phyloP scores from a whole-genome alignment of 2,888 invertebrate genomes.

The Cataglyphis rosenhaueri region DNA sequence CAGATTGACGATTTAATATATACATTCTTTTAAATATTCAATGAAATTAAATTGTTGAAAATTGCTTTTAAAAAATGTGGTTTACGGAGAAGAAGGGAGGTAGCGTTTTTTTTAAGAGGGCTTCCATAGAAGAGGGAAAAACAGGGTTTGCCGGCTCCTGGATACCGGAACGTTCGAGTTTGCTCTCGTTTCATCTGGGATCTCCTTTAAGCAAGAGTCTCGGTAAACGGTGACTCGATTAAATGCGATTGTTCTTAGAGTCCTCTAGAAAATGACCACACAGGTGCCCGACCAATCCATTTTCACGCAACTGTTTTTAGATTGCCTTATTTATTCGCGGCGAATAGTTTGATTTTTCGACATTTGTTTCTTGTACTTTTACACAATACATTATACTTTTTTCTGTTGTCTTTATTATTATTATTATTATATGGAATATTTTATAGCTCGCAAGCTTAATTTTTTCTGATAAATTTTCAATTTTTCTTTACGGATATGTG shows the following conservation, averaged over 20 bases:
- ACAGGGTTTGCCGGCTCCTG: constrained; percentile 64
- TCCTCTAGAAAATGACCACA: constrained; percentile 63
- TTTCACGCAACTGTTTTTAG: constrained; percentile 40
- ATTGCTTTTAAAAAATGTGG: constrained; percentile 22
- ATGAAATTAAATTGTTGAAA: constrained; percentile 23
- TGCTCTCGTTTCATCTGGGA: constrained; percentile 63
- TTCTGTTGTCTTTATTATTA: not conserved
- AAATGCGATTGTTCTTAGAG: constrained; percentile 69
- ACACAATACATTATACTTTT: not conserved
- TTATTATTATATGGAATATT: not conserved
- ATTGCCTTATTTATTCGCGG: constrained; percentile 19
- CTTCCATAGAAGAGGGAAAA: constrained; percentile 46
- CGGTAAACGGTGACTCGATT: constrained; percentile 73
- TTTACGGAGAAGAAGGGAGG: not conserved
- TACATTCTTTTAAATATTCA: constrained; percentile 18
- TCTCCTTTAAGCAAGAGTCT: constrained; percentile 66
- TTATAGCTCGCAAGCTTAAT: not conserved
- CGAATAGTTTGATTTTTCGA: constrained; percentile 11
- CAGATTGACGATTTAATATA: constrained; percentile 12
- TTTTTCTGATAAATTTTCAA: not conserved
- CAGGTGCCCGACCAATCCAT: constrained; percentile 24
- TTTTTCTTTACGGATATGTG: not conserved
- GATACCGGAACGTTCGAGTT: constrained; percentile 61
- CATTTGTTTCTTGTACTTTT: constrained; percentile 5
- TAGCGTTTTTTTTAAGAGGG: constrained; percentile 28